These are phyloP conservation scores for Melitaea cinxia DNA, from an alignment of 1,140 invertebrate species.

Conservation along the genomic window DNA sequence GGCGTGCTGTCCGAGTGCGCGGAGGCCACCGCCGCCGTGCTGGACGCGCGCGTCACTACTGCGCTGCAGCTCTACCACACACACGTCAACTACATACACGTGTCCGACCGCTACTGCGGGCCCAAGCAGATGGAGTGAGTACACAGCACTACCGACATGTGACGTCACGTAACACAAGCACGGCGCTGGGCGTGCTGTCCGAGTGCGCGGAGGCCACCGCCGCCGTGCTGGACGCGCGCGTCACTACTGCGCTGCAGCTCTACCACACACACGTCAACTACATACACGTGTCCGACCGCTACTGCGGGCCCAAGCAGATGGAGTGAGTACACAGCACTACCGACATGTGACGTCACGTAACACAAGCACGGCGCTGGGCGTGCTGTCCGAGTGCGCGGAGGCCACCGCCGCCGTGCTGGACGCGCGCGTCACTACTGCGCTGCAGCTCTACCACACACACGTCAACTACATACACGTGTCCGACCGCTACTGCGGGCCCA, in stretches of 20 bases:
- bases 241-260: slow-evolving; percentile 91
- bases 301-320: slow-evolving; percentile 92
- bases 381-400: slow-evolving; percentile 96
- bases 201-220: slow-evolving; percentile 94
- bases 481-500: slow-evolving; percentile 95
- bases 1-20: slow-evolving; percentile 94
- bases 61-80: slow-evolving; percentile 93
- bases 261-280: slow-evolving; percentile 95
- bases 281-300: slow-evolving; percentile 99
- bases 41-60: slow-evolving; percentile 90
- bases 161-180: no score
- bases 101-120: slow-evolving; percentile 97
- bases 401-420: slow-evolving; percentile 89
- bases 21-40: slow-evolving; percentile 90
- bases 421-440: slow-evolving; percentile 89
- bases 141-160: no score
- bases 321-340: no score
- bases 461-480: slow-evolving; percentile 99
- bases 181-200: slow-evolving; percentile 91
- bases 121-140: slow-evolving; percentile 89
- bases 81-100: slow-evolving; percentile 97
- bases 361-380: slow-evolving; percentile 87
- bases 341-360: no score
- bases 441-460: slow-evolving; percentile 92
- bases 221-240: slow-evolving; percentile 90